Base-by-base conservation (phyloP, 2,113 vertebrate species). In the Conger conger region DNA sequence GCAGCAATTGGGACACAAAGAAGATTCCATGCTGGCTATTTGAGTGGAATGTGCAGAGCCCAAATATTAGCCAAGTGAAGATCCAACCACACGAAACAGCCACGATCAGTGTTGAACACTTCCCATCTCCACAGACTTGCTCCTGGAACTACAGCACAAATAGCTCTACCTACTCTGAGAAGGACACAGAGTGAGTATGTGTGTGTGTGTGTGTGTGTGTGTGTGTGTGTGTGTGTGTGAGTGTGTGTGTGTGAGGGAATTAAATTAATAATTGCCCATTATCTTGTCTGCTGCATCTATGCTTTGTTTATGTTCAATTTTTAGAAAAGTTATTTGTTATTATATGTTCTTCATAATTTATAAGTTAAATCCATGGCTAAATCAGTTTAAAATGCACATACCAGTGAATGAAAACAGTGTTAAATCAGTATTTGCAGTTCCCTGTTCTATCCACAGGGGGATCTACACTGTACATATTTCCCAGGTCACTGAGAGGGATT, bases 401-500 rank as follows among this genome's bases (percentile, higher is more conserved):
- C 1, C 40, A 9, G 40, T 42, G 1, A 42, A 42, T 42, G 40
- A 9, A 42, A 42, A 42, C 40, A 42, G 40, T 4, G 4, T 42
- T 4, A 42, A 42, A 57, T 57, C 54, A 57, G 18, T 18, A 11
- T 57, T 79, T 79, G 17, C 13, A 73, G 60, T 79, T 35, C 23
- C 5, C 6, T 53, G 18, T 7, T 0, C 4, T 84, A 6, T 85
- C 92, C 94, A 84, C 85, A 96, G 95, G 23, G 89, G 87, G 1
- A 81, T 90, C 57, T 4, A 85, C 2, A 90, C 88, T 54, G 89
- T 95, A 86, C 82, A 90, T 87, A 93, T 95, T 87, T 88, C 88
- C 53, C 88, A 81, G 79, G 92, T 95, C 82, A 94, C 92, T 88
- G 93, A 93, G 90, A 85, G 53, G 1, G 88, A 96, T 77, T 92